These are phyloP conservation scores for Calyptommatus sinebrachiatus DNA, from an alignment of 2,113 vertebrate species.

Conservation along the genomic window DNA sequence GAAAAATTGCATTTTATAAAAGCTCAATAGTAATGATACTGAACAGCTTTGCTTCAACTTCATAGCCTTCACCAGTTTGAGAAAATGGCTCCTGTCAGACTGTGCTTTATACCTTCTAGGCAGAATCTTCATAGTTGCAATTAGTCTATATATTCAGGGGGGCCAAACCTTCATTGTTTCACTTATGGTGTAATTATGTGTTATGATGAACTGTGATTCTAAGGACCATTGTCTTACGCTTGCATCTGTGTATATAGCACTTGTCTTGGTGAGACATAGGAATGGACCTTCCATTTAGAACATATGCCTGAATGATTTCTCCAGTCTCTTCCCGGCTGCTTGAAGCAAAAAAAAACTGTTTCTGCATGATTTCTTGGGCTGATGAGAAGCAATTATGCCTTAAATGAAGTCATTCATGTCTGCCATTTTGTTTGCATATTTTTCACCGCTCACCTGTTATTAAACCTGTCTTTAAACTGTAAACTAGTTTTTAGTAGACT, in stretches of 20 bases:
- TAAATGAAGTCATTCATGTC: conserved; percentile 86
- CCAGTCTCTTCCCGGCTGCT: conserved; percentile 69
- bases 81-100: conserved; percentile 67
- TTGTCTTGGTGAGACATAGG: conserved; percentile 72
- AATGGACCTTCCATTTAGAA: conserved; percentile 80
- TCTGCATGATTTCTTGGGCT: conserved; percentile 86
- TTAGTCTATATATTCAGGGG: conserved; percentile 77
- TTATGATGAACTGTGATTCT: conserved; percentile 82
- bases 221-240: conserved; percentile 75
- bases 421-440: conserved; percentile 87
- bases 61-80: conserved; percentile 65
- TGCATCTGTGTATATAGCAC: conserved; percentile 72
- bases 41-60: conserved; percentile 73
- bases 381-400: conserved; percentile 84
- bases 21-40: conserved; percentile 68
- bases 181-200: conserved; percentile 80
- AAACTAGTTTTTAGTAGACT: conserved; percentile 80
- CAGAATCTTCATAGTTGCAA: conserved; percentile 74
- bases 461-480: conserved; percentile 82
- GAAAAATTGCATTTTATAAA: conserved; percentile 24
- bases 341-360: conserved; percentile 76
- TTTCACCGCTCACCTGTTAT: conserved; percentile 82
- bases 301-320: conserved; percentile 80
- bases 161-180: conserved; percentile 79
- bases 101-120: conserved; percentile 74